Base-by-base conservation (phyloP, 1,140 invertebrate genomes). In the Euschistus heros region DNA sequence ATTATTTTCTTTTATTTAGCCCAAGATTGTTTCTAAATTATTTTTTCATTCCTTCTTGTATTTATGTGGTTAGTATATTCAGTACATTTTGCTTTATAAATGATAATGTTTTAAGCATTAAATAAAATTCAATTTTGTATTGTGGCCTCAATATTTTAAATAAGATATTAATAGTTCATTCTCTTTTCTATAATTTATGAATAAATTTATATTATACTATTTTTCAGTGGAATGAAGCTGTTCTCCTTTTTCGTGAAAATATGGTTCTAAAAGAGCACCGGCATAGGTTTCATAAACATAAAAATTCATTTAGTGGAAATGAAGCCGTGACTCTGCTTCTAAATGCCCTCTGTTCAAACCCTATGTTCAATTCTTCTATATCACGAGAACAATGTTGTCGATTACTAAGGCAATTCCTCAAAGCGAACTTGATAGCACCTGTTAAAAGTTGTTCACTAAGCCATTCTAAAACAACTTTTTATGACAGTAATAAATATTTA, bases 401-500 rank as follows among this genome's bases (percentile, higher is more conserved):
- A 15, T 24, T 57, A 57, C 24, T 57, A 5, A 57, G 24, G 24
- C 54, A 57, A 22, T 57, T 57, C 14, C 24, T 57, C 6, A 57
- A 57, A 26, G 18, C 54, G 26, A 26, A 57, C 4, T 26, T 57
- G 18, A 57, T 57, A 6, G 15, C 24, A 24, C 54, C 54, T 57
- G 54, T 57, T 24, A 20, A 13, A 27, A 57, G 24, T 14, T 57
- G 54, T 26, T 57, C 54, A 24, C 5, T 22, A 26, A 26, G 24
- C 18, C 2, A 57, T 57, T 17, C 18, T 26, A 57, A 57, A 26
- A 26, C 18, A 24, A 26, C 24, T 57, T 57, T 57, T 26, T 26
- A 57, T 57, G 54, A 57, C 54, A 57, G 54, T 24, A 17, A 57
- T 57, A 57, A 57, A 57, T 26, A 57, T 27, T 57, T 57, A 14